Conservation (phyloP, 2,113 vertebrate species). For the Triplophysa rosa region DNA sequence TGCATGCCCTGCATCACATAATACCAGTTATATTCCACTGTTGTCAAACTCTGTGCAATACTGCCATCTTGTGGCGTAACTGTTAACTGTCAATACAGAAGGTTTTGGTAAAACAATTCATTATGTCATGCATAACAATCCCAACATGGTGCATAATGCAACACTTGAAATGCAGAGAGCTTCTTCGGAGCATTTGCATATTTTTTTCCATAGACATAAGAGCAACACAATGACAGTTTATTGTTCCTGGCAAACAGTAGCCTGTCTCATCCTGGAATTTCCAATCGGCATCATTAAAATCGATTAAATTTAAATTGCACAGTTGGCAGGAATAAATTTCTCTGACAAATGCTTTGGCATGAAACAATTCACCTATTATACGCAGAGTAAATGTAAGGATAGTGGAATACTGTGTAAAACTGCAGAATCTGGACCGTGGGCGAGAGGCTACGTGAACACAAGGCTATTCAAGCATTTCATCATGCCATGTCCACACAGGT, state of each 20-base stretch:
- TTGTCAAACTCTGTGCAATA: background rate
- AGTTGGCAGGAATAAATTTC: background rate
- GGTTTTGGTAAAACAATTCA: background rate
- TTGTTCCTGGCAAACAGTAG: background rate
- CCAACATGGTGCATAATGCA: conserved; percentile 17
- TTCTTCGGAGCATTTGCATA: conserved; percentile 3
- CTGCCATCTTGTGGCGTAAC: conserved; percentile 38
- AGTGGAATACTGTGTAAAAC: background rate
- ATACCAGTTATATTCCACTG: background rate
- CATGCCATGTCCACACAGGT: conserved; percentile 63
- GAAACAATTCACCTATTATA: background rate
- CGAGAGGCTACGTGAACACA: conserved; percentile 56
- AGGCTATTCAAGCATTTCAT: conserved; percentile 64
- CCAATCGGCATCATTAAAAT: background rate
- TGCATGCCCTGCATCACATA: background rate
- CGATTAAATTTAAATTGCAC: background rate
- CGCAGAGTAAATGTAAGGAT: background rate
- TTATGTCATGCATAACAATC: conserved; percentile 26
- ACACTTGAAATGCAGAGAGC: background rate
- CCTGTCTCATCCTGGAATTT: background rate
- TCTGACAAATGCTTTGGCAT: background rate
- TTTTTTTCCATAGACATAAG: conserved; percentile 1
- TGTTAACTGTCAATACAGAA: background rate
- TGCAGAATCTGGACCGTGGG: conserved; percentile 21
- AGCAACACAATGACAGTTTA: background rate